These are phyloP conservation scores for Uropetala carovei DNA, from an alignment of 2,888 invertebrate genomes.

Conservation along the genomic window DNA sequence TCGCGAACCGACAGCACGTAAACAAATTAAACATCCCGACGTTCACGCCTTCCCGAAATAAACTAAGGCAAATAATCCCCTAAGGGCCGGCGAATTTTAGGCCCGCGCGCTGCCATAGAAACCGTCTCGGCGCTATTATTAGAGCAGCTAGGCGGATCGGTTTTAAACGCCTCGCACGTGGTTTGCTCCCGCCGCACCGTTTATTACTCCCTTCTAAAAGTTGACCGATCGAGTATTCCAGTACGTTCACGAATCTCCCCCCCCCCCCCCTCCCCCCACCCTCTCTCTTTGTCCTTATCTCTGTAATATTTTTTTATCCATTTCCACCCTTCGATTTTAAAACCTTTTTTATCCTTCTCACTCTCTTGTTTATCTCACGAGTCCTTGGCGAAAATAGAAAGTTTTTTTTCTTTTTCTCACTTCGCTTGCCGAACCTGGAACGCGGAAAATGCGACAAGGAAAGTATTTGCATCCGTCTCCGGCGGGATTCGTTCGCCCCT, in stretches of 20 bases:
- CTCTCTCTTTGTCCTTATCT: too few relatives aligned
- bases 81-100: not conserved
- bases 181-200: not conserved
- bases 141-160: not conserved
- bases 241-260: too few relatives aligned
- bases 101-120: not conserved
- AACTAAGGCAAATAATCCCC: not conserved
- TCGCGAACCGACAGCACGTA: not conserved
- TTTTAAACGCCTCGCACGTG: not conserved
- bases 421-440: not conserved
- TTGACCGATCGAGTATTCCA: too few relatives aligned
- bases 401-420: not conserved
- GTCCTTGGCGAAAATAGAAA: not conserved
- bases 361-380: not conserved
- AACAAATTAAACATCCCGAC: not conserved
- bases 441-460: constrained; percentile 1
- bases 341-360: not conserved
- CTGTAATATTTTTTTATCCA: too few relatives aligned
- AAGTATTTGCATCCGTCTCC: not conserved
- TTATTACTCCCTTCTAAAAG: not conserved
- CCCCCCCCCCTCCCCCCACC: too few relatives aligned
- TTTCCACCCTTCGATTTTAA: too few relatives aligned
- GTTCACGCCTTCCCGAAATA: not conserved
- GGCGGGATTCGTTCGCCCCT: not conserved
- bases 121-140: not conserved